Evolutionary conservation across 2,113 vertebrate genomes (phyloP), one percentile per base, ranked within the genome.

Genomic region (Calyptommatus sinebrachiatus): DNA sequence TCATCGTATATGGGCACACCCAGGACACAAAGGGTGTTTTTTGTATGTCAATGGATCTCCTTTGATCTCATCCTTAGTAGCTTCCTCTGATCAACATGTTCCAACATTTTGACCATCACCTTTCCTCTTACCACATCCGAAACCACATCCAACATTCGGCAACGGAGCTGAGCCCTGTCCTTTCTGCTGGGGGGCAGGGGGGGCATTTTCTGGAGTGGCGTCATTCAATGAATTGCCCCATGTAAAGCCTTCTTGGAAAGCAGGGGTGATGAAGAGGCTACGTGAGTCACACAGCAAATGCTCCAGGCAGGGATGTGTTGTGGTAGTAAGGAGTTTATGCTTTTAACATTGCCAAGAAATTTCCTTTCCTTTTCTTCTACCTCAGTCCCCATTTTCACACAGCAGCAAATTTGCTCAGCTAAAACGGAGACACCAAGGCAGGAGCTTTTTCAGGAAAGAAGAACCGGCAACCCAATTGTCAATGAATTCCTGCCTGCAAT

Each of bases 191-290:
- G 35, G 78, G 28, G 65, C 57, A 65, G 78, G 28, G 78, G 28
- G 65, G 79, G 89, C 83, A 57, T 91, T 73, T 75, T 90, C 89
- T 81, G 79, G 84, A 57, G 80, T 77, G n/a, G 76, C 89, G 60
- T 95, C 95, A 94, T 88, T 77, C 73, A n/a, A 95, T 99, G 98
- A 99, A 83, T 95, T 91, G 90, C 89, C 91, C 90, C 85, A 94
- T 91, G 88, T 81, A 94, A 96, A 97, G 88, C 89, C 89, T 88
- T 71, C 21, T 28, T 63, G 94, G 96, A 92, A 67, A 20, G 91
- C 93, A 95, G 92, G 95, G 91, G 91, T 80, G 73, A 92, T 85
- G 98, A 99, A 89, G 9, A 90, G 74, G 76, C 14, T 85, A 85
- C 78, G 78, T 96, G 96, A 91, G 91, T 85, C 66, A 4, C 0